Percentiles rank a stretch among this genome's conserved stretches.
Conservation (phyloP, 2,113 vertebrate genomes). For the Notarius quadriscutis region DNA sequence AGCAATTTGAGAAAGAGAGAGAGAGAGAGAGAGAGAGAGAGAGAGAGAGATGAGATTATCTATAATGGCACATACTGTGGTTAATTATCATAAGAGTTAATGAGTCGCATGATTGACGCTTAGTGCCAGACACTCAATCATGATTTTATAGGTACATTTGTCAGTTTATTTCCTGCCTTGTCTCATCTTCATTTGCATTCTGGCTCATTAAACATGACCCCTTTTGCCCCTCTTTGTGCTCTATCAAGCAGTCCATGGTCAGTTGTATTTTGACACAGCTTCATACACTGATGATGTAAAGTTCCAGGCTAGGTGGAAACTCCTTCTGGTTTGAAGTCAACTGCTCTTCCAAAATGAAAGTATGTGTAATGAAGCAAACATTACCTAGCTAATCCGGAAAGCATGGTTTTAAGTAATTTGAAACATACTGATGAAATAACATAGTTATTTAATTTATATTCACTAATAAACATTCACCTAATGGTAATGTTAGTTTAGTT, state of each 20-base stretch:
- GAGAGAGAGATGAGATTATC: conserved; percentile 64
- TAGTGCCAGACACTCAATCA: conserved; percentile 68
- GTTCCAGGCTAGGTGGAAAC: neutral
- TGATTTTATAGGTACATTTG: conserved; percentile 72
- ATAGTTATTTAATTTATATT: neutral
- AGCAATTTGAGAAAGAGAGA: conserved; percentile 69
- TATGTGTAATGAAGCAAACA: neutral
- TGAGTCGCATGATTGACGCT: conserved; percentile 75
- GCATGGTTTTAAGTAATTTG: neutral
- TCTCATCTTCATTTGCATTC: conserved; percentile 74
- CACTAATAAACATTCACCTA: neutral
- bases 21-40: conserved; percentile 70
- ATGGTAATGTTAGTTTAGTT: neutral
- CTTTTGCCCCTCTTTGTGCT: conserved; percentile 66
- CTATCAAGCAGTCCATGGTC: neutral
- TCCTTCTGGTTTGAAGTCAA: neutral
- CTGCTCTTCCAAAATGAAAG: neutral
- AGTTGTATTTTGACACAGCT: neutral
- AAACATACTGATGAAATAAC: neutral
- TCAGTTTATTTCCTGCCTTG: conserved; percentile 69
- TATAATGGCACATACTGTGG: conserved; percentile 72
- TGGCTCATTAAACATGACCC: conserved; percentile 69
- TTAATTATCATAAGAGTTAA: conserved; percentile 74
- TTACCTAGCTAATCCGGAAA: neutral
- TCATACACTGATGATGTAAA: neutral